Conservation (phyloP, 2,797 vertebrate genomes). For the Cynopterus sphinx region DNA sequence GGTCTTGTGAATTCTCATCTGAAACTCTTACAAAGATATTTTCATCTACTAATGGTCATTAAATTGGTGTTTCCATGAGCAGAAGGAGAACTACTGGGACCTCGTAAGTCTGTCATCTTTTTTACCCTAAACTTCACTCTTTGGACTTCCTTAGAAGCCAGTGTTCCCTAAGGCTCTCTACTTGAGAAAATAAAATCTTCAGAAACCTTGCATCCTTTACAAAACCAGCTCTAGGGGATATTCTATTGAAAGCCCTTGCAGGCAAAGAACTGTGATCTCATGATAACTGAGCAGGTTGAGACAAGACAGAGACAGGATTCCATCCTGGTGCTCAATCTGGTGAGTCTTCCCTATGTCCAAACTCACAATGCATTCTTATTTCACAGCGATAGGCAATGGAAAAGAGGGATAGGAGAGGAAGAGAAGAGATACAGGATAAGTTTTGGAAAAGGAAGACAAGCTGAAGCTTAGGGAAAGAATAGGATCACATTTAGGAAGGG, state of each 20-base stretch:
- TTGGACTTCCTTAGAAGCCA: neutral
- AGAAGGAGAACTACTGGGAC: neutral
- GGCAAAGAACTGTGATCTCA: neutral
- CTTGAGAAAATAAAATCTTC: neutral
- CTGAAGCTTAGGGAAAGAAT: neutral
- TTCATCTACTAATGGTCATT: neutral
- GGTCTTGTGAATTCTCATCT: neutral
- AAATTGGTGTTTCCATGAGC: neutral
- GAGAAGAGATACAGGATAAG: neutral
- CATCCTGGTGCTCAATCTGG: neutral
- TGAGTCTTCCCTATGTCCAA: neutral
- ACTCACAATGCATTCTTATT: neutral
- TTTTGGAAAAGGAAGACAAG: neutral
- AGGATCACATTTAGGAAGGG: neutral
- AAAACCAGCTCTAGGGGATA: neutral
- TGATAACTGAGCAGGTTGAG: neutral
- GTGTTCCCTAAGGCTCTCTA: neutral
- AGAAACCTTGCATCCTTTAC: neutral
- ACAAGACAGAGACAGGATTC: neutral
- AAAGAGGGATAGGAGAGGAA: too few species aligned
- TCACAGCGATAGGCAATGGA: neutral
- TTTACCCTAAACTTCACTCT: neutral
- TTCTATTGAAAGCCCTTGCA: neutral
- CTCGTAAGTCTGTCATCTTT: neutral
- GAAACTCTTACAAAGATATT: neutral